Conservation (phyloP, 2,113 vertebrate genomes). For the Calonectris borealis region DNA sequence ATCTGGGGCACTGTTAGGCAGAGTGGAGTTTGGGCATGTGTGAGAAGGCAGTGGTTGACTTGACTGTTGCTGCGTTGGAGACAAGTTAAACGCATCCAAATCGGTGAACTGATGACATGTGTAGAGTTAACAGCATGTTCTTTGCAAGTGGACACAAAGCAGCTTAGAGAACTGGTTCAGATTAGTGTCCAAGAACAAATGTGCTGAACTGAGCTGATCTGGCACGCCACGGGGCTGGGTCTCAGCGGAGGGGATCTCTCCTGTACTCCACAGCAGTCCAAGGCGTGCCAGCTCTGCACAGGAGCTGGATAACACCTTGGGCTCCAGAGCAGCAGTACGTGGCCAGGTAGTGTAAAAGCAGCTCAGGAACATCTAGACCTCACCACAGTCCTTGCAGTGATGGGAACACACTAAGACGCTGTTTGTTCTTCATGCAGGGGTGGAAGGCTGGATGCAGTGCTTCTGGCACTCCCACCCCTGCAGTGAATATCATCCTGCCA, state of each 20-base stretch:
- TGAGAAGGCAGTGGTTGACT: background rate
- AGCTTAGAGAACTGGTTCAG: background rate
- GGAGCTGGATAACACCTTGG: background rate
- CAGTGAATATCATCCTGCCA: background rate
- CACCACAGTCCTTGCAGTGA: background rate
- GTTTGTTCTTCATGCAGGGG: fast-evolving
- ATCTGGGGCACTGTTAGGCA: background rate
- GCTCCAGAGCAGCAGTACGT: background rate
- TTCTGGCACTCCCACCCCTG: background rate
- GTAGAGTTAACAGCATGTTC: background rate
- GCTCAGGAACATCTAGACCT: background rate
- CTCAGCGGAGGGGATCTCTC: background rate
- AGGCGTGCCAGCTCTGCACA: background rate
- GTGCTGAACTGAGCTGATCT: background rate
- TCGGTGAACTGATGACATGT: fast-evolving
- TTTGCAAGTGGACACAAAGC: background rate
- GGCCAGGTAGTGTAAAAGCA: background rate
- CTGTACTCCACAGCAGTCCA: fast-evolving
- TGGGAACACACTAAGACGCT: background rate
- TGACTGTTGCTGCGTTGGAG: background rate
- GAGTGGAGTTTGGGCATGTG: fast-evolving
- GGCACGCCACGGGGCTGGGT: background rate
- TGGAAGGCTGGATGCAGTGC: background rate
- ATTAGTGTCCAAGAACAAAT: background rate
- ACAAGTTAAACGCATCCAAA: background rate